These are phyloP conservation scores for Mechanitis mazaeus DNA, from an alignment of 2,888 invertebrate genomes.

Conservation along the genomic window DNA sequence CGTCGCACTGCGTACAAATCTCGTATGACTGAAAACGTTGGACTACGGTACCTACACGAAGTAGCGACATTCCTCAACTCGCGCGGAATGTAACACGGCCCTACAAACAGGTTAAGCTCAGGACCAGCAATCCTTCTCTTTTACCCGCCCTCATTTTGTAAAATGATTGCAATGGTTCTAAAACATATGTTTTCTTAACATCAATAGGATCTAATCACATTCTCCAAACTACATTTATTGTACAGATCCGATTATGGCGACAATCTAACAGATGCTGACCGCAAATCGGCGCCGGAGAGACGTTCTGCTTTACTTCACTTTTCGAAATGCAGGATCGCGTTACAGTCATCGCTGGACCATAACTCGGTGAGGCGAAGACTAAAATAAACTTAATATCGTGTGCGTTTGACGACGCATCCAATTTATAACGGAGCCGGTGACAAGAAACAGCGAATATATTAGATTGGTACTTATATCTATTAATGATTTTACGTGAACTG, in stretches of 20 bases:
- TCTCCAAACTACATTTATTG: slow-evolving; percentile 43
- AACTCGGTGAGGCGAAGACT: slow-evolving; percentile 74
- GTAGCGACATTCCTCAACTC: slow-evolving; percentile 69
- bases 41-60: slow-evolving; percentile 64
- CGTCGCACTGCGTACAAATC: slow-evolving; percentile 63
- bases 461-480: slow-evolving; percentile 35
- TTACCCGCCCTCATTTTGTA: slow-evolving; percentile 47
- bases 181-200: slow-evolving; percentile 50
- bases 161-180: slow-evolving; percentile 30
- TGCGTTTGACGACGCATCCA: slow-evolving; percentile 73
- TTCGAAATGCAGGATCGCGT: slow-evolving; percentile 70
- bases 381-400: slow-evolving; percentile 76
- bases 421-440: slow-evolving; percentile 67
- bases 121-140: slow-evolving; percentile 51
- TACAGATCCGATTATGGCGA: slow-evolving; percentile 63
- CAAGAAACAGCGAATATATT: slow-evolving; percentile 41
- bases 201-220: slow-evolving; percentile 43
- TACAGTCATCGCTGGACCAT: slow-evolving; percentile 75
- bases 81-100: slow-evolving; percentile 65
- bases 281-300: slow-evolving; percentile 59
- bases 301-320: slow-evolving; percentile 68
- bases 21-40: slow-evolving; percentile 62
- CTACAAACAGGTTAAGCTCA: slow-evolving; percentile 65
- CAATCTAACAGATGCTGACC: slow-evolving; percentile 67
- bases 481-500: slow-evolving; percentile 50